Percentiles rank a stretch among this genome's conserved stretches.
phyloP scores from a whole-genome alignment of 2,113 vertebrate species.

The Rhinoderma darwinii region DNA sequence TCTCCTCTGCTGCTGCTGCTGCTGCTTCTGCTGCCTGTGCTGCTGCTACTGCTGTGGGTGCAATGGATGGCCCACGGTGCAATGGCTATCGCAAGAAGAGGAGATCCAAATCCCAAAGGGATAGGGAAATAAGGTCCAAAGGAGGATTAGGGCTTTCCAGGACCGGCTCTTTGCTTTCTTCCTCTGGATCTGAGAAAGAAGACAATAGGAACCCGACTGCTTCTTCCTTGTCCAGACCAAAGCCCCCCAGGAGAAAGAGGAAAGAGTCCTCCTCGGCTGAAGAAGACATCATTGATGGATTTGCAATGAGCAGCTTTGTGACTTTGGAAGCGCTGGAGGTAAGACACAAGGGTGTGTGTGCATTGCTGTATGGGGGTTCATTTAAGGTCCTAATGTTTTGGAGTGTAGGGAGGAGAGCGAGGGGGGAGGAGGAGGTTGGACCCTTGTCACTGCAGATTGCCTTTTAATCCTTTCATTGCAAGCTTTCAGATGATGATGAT shows the following conservation, averaged over 20 bases:
- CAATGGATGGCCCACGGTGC: slow-evolving; percentile 89
- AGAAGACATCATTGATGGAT: slow-evolving; percentile 95
- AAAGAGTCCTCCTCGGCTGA: slow-evolving; percentile 89
- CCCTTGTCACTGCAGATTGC: slow-evolving; percentile 57
- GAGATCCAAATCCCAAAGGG: slow-evolving; percentile 87
- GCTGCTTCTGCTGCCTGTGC: slow-evolving; percentile 61
- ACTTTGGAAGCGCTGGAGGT: slow-evolving; percentile 93
- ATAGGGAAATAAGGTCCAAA: slow-evolving; percentile 80
- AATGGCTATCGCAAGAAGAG: slow-evolving; percentile 88
- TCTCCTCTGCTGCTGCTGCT: slow-evolving; percentile 49
- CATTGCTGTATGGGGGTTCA: slow-evolving; percentile 55
- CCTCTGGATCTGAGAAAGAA: slow-evolving; percentile 90
- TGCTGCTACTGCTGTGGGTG: slow-evolving; percentile 63
- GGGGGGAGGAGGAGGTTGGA: slow-evolving; percentile 38
- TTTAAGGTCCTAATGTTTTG: slow-evolving; percentile 60
- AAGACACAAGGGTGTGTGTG: slow-evolving; percentile 62
- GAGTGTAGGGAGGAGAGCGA: slow-evolving; percentile 35
- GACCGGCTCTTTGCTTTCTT: slow-evolving; percentile 77
- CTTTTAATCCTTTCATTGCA: slow-evolving; percentile 51
- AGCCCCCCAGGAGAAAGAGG: slow-evolving; percentile 88
- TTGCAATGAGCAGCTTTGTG: slow-evolving; percentile 90
- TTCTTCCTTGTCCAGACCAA: slow-evolving; percentile 83
- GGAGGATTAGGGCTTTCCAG: slow-evolving; percentile 68
- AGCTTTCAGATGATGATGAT: slow-evolving; percentile 41
- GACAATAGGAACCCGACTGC: slow-evolving; percentile 74